These are phyloP conservation scores for Elysia crispata DNA, from an alignment of 2,888 invertebrate genomes.

Conservation along the genomic window DNA sequence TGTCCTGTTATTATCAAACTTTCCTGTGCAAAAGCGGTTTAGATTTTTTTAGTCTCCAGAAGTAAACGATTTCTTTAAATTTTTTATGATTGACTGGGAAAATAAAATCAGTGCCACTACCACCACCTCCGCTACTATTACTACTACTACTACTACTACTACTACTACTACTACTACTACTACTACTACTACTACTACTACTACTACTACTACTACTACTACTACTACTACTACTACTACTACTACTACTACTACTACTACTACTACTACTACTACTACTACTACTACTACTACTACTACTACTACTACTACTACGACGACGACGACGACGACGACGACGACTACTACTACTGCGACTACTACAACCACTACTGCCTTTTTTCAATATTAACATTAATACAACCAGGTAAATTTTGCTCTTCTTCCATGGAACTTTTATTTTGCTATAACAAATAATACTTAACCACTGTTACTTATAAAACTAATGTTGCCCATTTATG, in stretches of 20 bases:
- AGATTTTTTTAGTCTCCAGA: too few species aligned
- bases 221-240: constrained; percentile 16
- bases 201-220: constrained; percentile 20
- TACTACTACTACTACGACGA: not conserved
- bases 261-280: constrained; percentile 11
- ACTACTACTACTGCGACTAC: not conserved
- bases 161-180: constrained; percentile 1
- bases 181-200: constrained; percentile 25
- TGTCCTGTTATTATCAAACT: too few species aligned
- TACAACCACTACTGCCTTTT: not conserved
- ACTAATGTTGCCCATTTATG: too few species aligned
- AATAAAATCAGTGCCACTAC: not conserved
- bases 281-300: constrained; percentile 3
- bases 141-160: constrained; percentile 1
- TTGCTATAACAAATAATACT: not conserved
- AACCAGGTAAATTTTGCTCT: not conserved
- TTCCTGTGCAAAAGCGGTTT: too few species aligned
- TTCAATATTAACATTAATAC: not conserved
- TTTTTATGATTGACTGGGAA: too few species aligned
- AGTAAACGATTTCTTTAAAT: too few species aligned
- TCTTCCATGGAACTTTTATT: not conserved
- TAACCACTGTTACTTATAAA: not conserved
- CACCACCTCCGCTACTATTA: constrained; percentile 2
- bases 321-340: not conserved
- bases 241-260: constrained; percentile 15